These are phyloP conservation scores for Sphenodon punctatus DNA, from an alignment of 2,797 vertebrate genomes.

Conservation along the genomic window DNA sequence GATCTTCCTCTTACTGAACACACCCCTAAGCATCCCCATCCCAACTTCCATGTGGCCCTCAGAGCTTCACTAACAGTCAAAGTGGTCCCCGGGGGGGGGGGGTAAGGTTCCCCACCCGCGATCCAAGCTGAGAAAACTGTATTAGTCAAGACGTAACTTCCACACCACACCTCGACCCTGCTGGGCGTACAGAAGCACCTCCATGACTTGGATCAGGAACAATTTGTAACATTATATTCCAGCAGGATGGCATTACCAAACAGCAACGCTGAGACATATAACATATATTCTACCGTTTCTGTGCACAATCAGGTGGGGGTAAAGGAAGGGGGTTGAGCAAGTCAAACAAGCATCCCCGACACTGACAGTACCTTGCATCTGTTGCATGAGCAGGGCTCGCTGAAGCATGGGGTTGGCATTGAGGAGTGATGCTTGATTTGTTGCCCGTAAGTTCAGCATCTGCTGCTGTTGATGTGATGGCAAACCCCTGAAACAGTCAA, in stretches of 20 bases:
- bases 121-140: too few species aligned
- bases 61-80: too few species aligned
- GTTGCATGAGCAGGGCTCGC: constrained; percentile 93
- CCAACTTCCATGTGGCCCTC: too few species aligned
- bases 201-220: neutral
- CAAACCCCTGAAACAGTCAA: too few species aligned
- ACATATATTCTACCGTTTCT: constrained; percentile 5
- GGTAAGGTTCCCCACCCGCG: too few species aligned
- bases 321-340: constrained; percentile 40
- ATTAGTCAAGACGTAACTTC: too few species aligned
- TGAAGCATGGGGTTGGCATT: constrained; percentile 92
- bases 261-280: constrained; percentile 1
- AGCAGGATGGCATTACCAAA: neutral
- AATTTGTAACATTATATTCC: neutral
- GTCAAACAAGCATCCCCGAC: constrained; percentile 40
- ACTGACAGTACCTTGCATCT: constrained; percentile 88
- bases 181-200: neutral
- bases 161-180: neutral
- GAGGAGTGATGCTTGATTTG: constrained; percentile 85
- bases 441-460: constrained; percentile 87
- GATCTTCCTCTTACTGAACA: too few species aligned
- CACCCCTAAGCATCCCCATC: too few species aligned
- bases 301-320: neutral
- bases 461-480: constrained; percentile 74
- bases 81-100: too few species aligned